Percentiles rank a stretch among this genome's conserved stretches.
Conservation (phyloP, 2,888 invertebrate genomes). For the Lapara coniferarum region DNA sequence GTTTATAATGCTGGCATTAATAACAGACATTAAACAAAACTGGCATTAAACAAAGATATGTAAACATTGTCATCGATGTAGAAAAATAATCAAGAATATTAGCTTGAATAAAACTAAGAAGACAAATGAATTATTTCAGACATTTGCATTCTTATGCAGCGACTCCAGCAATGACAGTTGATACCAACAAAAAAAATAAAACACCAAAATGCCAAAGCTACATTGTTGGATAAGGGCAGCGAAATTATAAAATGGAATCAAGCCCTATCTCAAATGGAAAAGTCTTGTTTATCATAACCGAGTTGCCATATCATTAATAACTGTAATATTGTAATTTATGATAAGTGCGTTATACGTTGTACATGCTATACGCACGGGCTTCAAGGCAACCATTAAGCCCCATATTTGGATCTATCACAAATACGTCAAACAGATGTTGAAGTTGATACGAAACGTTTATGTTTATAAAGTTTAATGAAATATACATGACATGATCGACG, state of each 20-base stretch:
- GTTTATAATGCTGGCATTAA: too few relatives aligned
- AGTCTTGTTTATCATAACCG: neutral
- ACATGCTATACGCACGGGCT: neutral
- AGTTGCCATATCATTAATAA: slow-evolving; percentile 13
- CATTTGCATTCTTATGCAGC: neutral
- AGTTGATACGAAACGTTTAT: slow-evolving; percentile 11
- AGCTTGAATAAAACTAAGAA: neutral
- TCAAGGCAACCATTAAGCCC: slow-evolving; percentile 21
- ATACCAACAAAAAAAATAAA: neutral
- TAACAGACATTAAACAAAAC: too few relatives aligned
- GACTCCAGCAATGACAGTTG: neutral
- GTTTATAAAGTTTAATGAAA: neutral
- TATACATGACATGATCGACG: slow-evolving; percentile 1
- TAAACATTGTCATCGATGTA: too few relatives aligned
- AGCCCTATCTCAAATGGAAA: neutral
- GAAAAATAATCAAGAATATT: too few relatives aligned
- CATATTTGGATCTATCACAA: slow-evolving; percentile 13
- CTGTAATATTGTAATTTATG: slow-evolving; percentile 10
- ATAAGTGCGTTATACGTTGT: neutral
- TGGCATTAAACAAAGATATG: too few relatives aligned
- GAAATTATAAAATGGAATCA: neutral
- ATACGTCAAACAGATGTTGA: slow-evolving; percentile 13
- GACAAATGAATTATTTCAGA: neutral
- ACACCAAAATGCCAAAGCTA: neutral
- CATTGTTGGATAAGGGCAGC: neutral